Percentiles rank a stretch among this genome's conserved stretches.
Conservation (phyloP, 2,888 invertebrate genomes). For the Leucophenga montana region DNA sequence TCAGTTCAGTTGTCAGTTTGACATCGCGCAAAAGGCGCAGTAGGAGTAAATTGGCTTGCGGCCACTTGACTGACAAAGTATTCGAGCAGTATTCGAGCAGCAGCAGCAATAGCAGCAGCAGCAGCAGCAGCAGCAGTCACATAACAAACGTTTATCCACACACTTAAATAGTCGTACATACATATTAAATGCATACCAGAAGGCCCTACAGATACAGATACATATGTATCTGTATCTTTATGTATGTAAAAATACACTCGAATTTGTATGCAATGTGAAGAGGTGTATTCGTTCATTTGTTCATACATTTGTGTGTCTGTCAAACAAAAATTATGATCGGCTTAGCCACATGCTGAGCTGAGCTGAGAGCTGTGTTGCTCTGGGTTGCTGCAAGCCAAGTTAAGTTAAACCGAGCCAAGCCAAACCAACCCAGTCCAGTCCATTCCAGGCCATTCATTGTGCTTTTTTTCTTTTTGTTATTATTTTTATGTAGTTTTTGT, state of each 20-base stretch:
- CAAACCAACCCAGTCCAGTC: not conserved
- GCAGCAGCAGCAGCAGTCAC: not conserved
- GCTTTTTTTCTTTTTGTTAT: conserved; percentile 6
- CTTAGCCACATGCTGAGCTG: conserved; percentile 72
- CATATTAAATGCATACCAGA: not conserved
- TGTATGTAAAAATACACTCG: not conserved
- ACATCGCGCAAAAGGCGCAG: conserved; percentile 48
- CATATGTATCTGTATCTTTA: not conserved
- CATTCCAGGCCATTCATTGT: conserved; percentile 9
- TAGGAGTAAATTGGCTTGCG: conserved; percentile 68
- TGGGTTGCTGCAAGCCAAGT: conserved; percentile 7
- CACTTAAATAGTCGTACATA: not conserved
- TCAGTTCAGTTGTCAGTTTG: conserved; percentile 26
- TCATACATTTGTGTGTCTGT: conserved; percentile 67
- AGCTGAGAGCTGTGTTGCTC: conserved; percentile 40
- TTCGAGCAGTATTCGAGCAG: conserved; percentile 8
- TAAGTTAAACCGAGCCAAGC: conserved; percentile 24
- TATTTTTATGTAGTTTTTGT: conserved; percentile 8
- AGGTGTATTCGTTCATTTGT: conserved; percentile 58
- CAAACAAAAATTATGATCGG: conserved; percentile 73
- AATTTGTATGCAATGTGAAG: conserved; percentile 16
- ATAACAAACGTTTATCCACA: not conserved
- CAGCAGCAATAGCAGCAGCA: conserved; percentile 10
- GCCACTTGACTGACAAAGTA: conserved; percentile 49
- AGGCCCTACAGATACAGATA: not conserved